Evolutionary conservation across 2,113 vertebrate species (phyloP).

Genomic region (Ophiodon elongatus): DNA sequence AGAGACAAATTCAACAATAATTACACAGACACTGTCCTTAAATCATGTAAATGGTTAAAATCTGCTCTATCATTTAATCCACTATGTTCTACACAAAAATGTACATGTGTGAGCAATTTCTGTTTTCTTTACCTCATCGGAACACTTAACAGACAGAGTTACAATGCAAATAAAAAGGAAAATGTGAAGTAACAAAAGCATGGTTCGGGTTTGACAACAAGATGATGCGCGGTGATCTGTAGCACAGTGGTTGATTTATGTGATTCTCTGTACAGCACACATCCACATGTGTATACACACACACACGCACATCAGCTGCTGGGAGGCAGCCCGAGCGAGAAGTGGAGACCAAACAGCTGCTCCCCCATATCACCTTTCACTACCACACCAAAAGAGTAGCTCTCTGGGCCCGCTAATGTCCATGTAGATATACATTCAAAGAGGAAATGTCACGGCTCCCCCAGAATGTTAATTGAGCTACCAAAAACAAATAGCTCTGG

Average conservation of each 20-base stretch:
- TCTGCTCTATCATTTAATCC: constrained; percentile 19
- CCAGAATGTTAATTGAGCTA: constrained; percentile 48
- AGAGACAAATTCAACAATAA: constrained; percentile 23
- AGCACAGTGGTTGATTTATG: constrained; percentile 41
- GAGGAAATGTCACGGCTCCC: constrained; percentile 64
- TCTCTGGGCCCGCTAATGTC: constrained; percentile 33
- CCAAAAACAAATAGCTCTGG: constrained; percentile 38
- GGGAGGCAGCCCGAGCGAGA: constrained; percentile 9
- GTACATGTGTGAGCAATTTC: constrained; percentile 17
- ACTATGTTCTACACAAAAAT: neutral
- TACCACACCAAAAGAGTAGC: neutral
- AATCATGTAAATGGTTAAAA: constrained; percentile 31
- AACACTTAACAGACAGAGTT: neutral
- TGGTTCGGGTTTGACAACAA: neutral
- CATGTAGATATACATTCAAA: constrained; percentile 42
- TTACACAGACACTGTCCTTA: constrained; percentile 11
- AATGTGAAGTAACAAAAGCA: constrained; percentile 10
- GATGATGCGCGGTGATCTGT: neutral
- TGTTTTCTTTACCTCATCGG: constrained; percentile 18
- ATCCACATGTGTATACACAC: constrained; percentile 21
- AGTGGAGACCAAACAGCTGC: constrained; percentile 68
- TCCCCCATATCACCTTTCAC: constrained; percentile 58
- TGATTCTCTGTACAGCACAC: constrained; percentile 30
- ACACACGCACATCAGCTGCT: constrained; percentile 40
- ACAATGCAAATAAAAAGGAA: constrained; percentile 12